Percentiles rank a stretch among this genome's conserved stretches.
Conservation (phyloP, 2,113 vertebrate genomes). For the Lucifuga dentata region DNA sequence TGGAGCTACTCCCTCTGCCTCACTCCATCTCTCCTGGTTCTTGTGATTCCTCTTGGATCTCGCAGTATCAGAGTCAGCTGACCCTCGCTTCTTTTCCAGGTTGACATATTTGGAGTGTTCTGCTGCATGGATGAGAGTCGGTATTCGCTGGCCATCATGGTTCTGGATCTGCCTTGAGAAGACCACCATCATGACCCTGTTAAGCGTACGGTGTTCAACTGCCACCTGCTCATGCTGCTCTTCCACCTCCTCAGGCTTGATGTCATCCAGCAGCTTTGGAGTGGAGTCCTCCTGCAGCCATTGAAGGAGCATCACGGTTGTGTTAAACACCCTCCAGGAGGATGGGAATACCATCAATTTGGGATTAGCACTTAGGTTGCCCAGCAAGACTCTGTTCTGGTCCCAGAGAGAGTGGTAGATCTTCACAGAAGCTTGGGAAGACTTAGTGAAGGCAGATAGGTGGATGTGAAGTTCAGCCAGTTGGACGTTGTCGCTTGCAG, state of each 20-base stretch:
- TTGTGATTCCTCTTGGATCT: constrained; percentile 62
- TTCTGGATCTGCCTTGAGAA: constrained; percentile 83
- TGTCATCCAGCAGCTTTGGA: background rate
- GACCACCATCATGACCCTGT: constrained; percentile 86
- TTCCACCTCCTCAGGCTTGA: background rate
- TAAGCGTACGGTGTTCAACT: constrained; percentile 49
- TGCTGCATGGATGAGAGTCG: constrained; percentile 85
- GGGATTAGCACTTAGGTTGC: constrained; percentile 73
- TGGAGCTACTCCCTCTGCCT: background rate
- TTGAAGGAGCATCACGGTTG: constrained; percentile 81
- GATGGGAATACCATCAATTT: constrained; percentile 55
- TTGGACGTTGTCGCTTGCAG: constrained; percentile 81
- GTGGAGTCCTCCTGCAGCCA: constrained; percentile 77
- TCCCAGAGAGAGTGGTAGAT: constrained; percentile 82
- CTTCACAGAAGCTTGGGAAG: constrained; percentile 73
- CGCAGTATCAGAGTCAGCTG: background rate
- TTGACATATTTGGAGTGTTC: constrained; percentile 86
- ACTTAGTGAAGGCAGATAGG: constrained; percentile 64
- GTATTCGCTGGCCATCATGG: constrained; percentile 30
- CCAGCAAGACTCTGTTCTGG: constrained; percentile 78
- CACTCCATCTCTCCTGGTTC: constrained; percentile 64
- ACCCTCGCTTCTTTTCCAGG: constrained; percentile 52
- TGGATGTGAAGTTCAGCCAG: constrained; percentile 85
- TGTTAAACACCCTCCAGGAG: constrained; percentile 87
- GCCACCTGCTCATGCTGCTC: background rate